Conservation (phyloP, 2,113 vertebrate species). For the Seriola quinqueradiata region DNA sequence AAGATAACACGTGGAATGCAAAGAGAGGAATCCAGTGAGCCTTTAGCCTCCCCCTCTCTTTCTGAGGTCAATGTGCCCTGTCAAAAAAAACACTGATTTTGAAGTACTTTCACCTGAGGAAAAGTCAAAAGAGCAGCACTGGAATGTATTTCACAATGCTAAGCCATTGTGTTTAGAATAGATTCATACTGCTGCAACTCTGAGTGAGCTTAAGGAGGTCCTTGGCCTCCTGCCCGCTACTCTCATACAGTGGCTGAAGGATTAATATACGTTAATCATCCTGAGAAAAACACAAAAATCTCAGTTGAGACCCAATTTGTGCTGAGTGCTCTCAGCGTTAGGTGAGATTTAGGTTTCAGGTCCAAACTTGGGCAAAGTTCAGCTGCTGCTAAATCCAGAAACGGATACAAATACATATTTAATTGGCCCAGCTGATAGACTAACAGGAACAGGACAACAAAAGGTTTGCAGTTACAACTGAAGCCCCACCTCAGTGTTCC, state of each 20-base stretch:
- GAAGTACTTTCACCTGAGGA: constrained; percentile 1
- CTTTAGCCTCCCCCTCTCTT: constrained; percentile 9
- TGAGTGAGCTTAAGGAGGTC: not conserved
- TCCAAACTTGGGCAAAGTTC: not conserved
- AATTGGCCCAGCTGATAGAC: not conserved
- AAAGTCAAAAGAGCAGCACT: not conserved
- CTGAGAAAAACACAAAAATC: constrained; percentile 13
- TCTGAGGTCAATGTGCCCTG: constrained; percentile 38
- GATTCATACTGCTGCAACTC: not conserved
- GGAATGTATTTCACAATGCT: constrained; percentile 16
- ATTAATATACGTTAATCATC: constrained; percentile 39
- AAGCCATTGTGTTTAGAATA: not conserved
- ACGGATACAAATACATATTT: not conserved
- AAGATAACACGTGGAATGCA: constrained; percentile 61
- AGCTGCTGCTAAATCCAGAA: not conserved
- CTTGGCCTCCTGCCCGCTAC: not conserved
- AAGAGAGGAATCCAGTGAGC: constrained; percentile 42
- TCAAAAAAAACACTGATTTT: constrained; percentile 1
- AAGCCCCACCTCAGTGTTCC: not conserved
- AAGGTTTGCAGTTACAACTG: not conserved
- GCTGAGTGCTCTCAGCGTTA: not conserved
- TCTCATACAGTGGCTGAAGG: not conserved
- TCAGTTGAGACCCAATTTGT: not conserved
- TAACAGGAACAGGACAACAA: constrained; percentile 1
- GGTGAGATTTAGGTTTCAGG: constrained; percentile 9